Percentiles rank a stretch among this genome's conserved stretches.
Evolutionary conservation across 2,113 vertebrate genomes (phyloP).

Genomic region (Irena cyanogastra): DNA sequence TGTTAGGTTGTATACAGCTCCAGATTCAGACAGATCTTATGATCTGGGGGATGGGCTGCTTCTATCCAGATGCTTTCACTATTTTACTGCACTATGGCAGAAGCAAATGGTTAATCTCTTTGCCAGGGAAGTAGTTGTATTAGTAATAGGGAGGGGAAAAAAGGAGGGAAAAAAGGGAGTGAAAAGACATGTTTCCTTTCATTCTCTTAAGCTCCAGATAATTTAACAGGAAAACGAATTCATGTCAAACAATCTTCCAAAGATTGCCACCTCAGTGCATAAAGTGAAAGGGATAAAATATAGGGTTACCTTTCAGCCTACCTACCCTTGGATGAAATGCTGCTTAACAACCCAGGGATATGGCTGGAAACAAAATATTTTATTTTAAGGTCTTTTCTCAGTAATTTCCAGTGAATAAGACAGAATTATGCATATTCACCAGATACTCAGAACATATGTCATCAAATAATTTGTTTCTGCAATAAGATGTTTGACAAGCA

Average conservation of each 20-base stretch:
- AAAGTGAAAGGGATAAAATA: neutral
- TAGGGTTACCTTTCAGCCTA: neutral
- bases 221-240: neutral
- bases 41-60: neutral
- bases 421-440: neutral
- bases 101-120: neutral
- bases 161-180: neutral
- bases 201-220: neutral
- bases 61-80: neutral
- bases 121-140: neutral
- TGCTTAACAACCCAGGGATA: neutral
- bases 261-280: neutral
- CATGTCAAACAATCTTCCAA: neutral
- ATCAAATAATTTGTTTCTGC: constrained; percentile 25
- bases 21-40: neutral
- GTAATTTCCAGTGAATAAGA: neutral
- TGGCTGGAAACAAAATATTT: neutral
- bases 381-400: neutral
- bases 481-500: neutral
- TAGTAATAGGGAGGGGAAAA: neutral
- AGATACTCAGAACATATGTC: neutral
- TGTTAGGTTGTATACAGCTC: neutral
- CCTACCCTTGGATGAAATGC: neutral
- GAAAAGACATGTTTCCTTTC: neutral
- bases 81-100: neutral